phyloP scores from a whole-genome alignment of 2,888 invertebrate species.

The Aspidiotus destructor region DNA sequence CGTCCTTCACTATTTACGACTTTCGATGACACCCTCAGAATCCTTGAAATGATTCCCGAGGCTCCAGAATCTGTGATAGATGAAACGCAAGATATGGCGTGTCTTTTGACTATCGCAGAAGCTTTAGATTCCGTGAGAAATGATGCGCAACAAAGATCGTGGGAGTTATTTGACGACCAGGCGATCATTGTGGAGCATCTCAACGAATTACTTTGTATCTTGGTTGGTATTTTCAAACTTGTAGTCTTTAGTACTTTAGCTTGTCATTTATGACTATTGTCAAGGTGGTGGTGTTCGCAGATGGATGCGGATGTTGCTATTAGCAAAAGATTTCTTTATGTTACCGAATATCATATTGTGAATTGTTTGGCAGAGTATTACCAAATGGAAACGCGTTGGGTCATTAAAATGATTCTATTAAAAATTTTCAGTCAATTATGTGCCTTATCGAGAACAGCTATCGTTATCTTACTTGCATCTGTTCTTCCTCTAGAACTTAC shows the following conservation, averaged over 20 bases:
- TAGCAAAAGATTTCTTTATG: conserved; percentile 63
- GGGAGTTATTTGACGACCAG: conserved; percentile 92
- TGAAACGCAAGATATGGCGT: conserved; percentile 72
- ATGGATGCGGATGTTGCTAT: conserved; percentile 85
- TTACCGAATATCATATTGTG: conserved; percentile 63
- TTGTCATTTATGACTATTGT: neutral
- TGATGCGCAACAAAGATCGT: conserved; percentile 89
- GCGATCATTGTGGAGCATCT: conserved; percentile 76
- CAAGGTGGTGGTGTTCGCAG: conserved; percentile 46
- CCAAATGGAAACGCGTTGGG: conserved; percentile 90
- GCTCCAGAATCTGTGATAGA: conserved; percentile 45
- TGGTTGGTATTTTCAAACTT: conserved; percentile 49
- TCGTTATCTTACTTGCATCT: conserved; percentile 74
- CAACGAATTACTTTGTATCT: conserved; percentile 67
- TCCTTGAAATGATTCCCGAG: conserved; percentile 3
- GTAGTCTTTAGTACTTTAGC: neutral
- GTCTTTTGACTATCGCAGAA: conserved; percentile 70
- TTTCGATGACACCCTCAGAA: neutral
- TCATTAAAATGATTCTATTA: conserved; percentile 67
- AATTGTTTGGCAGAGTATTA: conserved; percentile 82
- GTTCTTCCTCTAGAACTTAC: conserved; percentile 85
- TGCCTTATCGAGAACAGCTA: conserved; percentile 67
- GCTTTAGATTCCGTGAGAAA: conserved; percentile 82
- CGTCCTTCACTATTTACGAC: neutral
- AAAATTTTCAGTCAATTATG: conserved; percentile 83